Evolutionary conservation across 2,797 vertebrate species (phyloP).

Genomic region (Cynodonichthys magdalenae): DNA sequence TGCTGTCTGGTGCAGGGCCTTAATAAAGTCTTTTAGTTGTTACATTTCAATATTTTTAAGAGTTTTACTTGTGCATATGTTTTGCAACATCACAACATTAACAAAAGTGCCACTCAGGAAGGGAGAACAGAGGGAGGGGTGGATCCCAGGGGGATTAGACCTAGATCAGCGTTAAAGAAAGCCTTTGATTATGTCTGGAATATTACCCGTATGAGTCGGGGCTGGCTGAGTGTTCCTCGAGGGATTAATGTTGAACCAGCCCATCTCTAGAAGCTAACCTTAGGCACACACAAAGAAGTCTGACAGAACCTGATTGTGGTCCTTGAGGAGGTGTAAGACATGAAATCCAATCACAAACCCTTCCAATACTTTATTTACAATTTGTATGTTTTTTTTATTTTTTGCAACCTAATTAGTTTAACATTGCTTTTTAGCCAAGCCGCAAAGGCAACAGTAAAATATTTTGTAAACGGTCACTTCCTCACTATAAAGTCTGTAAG

Average conservation of each 20-base stretch:
- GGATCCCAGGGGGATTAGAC: constrained; percentile 38
- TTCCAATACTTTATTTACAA: background rate
- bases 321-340: constrained; percentile 32
- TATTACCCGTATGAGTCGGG: constrained; percentile 63
- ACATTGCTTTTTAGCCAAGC: no score
- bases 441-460: no score
- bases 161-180: constrained; percentile 65
- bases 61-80: no score
- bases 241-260: constrained; percentile 67
- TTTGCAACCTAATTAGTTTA: no score
- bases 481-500: background rate
- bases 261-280: constrained; percentile 60
- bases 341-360: background rate
- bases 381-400: no score
- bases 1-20: no score
- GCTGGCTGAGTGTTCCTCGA: constrained; percentile 53
- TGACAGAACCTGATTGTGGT: constrained; percentile 44
- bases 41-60: no score
- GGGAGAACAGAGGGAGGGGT: background rate
- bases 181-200: constrained; percentile 72
- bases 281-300: constrained; percentile 52
- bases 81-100: constrained; percentile 39
- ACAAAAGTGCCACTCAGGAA: constrained; percentile 32
- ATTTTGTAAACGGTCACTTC: background rate
- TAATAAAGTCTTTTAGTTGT: no score